Percentiles rank a stretch among this genome's conserved stretches.
Conservation (phyloP, 2,113 vertebrate genomes). For the Machaerirhynchus nigripectus region DNA sequence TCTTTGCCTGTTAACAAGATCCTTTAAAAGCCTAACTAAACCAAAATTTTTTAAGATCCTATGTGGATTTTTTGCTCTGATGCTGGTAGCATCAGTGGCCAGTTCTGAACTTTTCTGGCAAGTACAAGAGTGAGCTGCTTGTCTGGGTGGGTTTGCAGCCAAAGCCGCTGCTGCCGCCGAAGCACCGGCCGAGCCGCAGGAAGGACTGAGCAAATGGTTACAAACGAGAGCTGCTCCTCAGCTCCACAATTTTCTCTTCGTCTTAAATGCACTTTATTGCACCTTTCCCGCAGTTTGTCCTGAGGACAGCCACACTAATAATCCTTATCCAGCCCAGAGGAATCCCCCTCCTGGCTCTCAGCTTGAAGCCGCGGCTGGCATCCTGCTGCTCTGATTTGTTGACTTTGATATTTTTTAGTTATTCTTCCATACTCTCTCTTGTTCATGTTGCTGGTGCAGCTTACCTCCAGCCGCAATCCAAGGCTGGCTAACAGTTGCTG, state of each 20-base stretch:
- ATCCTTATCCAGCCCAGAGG: not conserved
- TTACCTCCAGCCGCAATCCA: not conserved
- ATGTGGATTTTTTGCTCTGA: rapidly evolving
- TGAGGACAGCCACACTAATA: not conserved
- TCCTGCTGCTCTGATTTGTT: slow-evolving; percentile 16
- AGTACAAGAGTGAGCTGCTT: not conserved
- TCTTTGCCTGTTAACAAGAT: not conserved
- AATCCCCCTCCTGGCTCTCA: not conserved
- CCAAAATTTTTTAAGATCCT: not conserved
- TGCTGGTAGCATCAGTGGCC: not conserved
- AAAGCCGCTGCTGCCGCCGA: not conserved
- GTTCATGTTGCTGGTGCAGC: not conserved
- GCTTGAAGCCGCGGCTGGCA: not conserved
- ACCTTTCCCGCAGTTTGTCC: not conserved
- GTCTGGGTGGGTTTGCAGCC: not conserved
- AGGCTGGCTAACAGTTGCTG: not conserved
- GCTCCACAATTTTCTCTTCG: not conserved
- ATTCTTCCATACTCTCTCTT: not conserved
- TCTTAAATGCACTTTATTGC: not conserved
- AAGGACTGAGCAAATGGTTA: not conserved
- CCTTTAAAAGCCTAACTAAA: not conserved
- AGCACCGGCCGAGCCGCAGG: not conserved
- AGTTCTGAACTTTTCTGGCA: not conserved
- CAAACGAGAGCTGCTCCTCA: not conserved
- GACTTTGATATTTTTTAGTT: not conserved